These are phyloP conservation scores for Phengaris alcon DNA, from an alignment of 2,888 invertebrate species.

Conservation along the genomic window DNA sequence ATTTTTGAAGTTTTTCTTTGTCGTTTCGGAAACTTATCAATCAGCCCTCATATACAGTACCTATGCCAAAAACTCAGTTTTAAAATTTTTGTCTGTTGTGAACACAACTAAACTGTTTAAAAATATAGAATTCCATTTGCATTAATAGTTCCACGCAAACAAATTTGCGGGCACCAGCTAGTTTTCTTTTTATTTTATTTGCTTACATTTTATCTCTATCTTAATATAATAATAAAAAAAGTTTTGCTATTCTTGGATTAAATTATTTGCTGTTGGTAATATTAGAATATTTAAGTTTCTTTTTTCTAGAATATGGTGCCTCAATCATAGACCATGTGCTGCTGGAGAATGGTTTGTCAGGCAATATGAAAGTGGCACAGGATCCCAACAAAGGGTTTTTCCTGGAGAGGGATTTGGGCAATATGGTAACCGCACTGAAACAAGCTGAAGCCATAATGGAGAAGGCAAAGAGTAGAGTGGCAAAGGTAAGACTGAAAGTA, in stretches of 20 bases:
- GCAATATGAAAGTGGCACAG: conserved; percentile 63
- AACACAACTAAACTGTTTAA: too few relatives aligned
- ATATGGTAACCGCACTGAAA: conserved; percentile 82
- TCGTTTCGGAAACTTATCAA: too few relatives aligned
- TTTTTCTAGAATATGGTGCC: conserved; percentile 89
- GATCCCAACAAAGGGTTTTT: conserved; percentile 82
- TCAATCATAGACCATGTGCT: conserved; percentile 95
- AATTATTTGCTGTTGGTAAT: neutral
- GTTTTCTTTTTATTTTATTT: too few relatives aligned
- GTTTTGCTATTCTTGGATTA: neutral
- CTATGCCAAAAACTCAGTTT: too few relatives aligned
- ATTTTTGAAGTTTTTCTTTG: too few relatives aligned
- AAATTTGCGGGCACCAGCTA: too few relatives aligned
- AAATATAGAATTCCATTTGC: too few relatives aligned
- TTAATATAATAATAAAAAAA: neutral
- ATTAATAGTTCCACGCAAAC: too few relatives aligned
- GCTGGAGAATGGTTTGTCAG: conserved; percentile 82
- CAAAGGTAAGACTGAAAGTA: conserved; percentile 69
- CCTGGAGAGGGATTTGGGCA: conserved; percentile 79
- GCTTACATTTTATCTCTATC: too few relatives aligned
- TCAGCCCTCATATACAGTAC: too few relatives aligned
- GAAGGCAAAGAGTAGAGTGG: conserved; percentile 69
- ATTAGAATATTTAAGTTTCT: neutral
- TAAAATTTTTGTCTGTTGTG: too few relatives aligned
- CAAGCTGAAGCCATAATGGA: conserved; percentile 84